Base-by-base conservation (phyloP, 2,888 invertebrate genomes). In the Drosophila mimica region DNA sequence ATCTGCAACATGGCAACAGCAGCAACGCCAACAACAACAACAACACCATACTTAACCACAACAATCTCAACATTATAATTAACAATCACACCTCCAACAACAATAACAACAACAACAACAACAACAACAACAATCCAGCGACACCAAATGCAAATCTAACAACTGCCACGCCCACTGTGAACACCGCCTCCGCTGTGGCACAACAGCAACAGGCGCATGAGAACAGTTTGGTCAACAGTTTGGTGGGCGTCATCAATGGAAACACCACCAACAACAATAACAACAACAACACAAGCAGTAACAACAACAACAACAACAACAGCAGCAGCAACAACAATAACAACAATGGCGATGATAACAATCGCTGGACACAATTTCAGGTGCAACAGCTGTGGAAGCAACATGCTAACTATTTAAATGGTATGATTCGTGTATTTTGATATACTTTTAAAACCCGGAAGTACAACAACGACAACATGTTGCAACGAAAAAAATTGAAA, bases 321-420 rank as follows among this genome's bases (percentile, higher is more conserved):
- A 85, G 57, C 59, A 87, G 60, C 33, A 87, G 79, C 20, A 78
- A 49, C 28, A 78, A 58, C 34, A 77, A 56, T 33, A 79, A 74
- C 9, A 75, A 52, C 31, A 81, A 77, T 34, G 91, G 70, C 73
- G 85, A 93, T 56, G 93, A 93, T 68, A 92, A 87, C 82, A 93
- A 86, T 81, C 93, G 93, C 51, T 93, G 93, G 93, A 93, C 93
- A 70, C 93, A 93, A 81, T 93, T 93, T 86, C 93, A 93, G 89
- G 93, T 93, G 85, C 93, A 93, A 81, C 93, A 93, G 74, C 88
- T 93, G 76, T 92, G 93, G 91, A 93, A 93, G 82, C 92, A 93
- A 81, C 93, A 93, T 81, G 93, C 93, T 17, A 86, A 93, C 93
- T 93, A 93, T 88, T 87, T 93, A 76, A 93, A 93, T 82, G 93